Evolutionary conservation across 2,797 vertebrate species (phyloP).

Genomic region (Enteromius viviparus): DNA sequence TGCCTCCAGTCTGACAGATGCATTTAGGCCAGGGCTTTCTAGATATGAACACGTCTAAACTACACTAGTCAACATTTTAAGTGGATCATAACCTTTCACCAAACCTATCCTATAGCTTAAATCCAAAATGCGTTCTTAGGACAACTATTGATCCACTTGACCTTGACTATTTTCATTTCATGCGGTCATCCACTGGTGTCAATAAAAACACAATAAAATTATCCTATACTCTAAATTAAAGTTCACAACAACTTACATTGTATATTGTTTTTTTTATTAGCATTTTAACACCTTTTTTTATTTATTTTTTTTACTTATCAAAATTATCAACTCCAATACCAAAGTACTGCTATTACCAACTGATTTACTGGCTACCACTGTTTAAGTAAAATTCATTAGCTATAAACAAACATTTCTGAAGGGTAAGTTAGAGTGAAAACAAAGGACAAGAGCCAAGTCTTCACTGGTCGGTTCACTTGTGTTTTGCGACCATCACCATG

Average conservation of each 20-base stretch:
- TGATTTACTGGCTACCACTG: background rate
- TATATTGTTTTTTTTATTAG: background rate
- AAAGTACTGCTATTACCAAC: background rate
- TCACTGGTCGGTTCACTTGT: background rate
- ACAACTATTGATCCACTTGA: background rate
- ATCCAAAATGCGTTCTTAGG: background rate
- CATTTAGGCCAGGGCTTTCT: background rate
- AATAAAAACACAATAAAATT: background rate
- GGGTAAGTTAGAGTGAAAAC: background rate
- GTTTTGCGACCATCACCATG: conserved; percentile 53
- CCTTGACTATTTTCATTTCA: background rate
- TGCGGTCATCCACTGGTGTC: background rate
- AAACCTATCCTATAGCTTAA: background rate
- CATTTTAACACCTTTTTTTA: background rate
- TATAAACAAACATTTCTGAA: background rate
- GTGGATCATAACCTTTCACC: background rate
- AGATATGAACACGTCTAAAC: background rate
- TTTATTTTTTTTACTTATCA: background rate
- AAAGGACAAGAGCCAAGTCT: background rate
- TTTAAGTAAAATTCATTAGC: background rate
- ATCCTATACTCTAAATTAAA: background rate
- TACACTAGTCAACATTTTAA: background rate
- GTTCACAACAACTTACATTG: background rate
- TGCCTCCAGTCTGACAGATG: background rate
- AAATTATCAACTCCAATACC: background rate